These are phyloP conservation scores for Cuniculus paca DNA, from an alignment of 2,797 vertebrate species.

Conservation along the genomic window DNA sequence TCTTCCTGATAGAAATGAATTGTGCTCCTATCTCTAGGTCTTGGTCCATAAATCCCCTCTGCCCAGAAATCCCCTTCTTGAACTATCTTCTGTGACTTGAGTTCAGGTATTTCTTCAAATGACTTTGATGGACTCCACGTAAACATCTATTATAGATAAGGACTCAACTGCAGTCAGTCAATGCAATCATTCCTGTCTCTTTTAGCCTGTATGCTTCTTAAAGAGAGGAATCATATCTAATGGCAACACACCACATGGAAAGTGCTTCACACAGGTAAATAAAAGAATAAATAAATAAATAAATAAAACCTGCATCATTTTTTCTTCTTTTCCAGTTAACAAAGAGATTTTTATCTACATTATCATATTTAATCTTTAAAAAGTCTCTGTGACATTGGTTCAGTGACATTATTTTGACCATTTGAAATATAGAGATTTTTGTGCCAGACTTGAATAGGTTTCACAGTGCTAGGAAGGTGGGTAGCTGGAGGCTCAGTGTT, in stretches of 20 bases:
- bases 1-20: background rate
- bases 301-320: background rate
- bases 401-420: background rate
- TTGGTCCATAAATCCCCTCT: background rate
- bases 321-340: background rate
- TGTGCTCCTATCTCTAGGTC: background rate
- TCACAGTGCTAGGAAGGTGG: rapidly evolving
- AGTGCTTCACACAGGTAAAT: background rate
- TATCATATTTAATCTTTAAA: background rate
- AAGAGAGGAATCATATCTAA: background rate
- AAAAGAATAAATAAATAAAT: background rate
- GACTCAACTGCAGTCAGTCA: rapidly evolving
- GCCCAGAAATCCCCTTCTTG: background rate
- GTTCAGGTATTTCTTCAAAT: background rate
- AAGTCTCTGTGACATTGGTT: background rate
- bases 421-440: background rate
- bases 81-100: background rate
- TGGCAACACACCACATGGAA: background rate
- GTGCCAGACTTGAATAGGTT: background rate
- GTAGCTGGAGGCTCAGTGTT: background rate
- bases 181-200: rapidly evolving
- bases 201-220: background rate
- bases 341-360: background rate
- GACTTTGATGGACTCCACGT: background rate
- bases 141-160: background rate